Base-by-base conservation (phyloP, 2,113 vertebrate genomes). In the Myrmecophaga tridactyla region DNA sequence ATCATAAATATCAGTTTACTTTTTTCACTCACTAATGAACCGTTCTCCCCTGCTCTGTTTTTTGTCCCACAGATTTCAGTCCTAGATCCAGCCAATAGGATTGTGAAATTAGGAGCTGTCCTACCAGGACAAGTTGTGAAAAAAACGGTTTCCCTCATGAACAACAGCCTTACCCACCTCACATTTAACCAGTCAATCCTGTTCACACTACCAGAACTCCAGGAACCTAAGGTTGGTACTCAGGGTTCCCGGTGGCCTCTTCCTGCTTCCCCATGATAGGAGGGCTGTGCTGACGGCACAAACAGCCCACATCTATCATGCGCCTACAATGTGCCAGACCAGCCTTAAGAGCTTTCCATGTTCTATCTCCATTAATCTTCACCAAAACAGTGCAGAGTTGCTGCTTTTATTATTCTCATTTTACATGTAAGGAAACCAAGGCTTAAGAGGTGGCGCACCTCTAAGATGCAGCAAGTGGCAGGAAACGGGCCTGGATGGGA, bases 51-150 rank as follows among this genome's bases (percentile, higher is more conserved):
- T 80, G 1, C 27, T 73, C 25, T 86, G 83, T 70, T 84, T 36
- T 39, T 83, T 12, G 1, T 31, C 53, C 65, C 25, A 15, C 95
- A 99, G 99, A 94, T 99, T 96, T 97, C 98, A 1, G 97, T 99
- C 34, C 96, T 98, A 29, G 98, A 99, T 48, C 98, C 98, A 1
- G 97, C 90, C 86, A 98, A 98, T 20, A 99, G 96, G 95, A 97
- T 98, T 39, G 92, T 99, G 88, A 98, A 99, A 76, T 98, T 99
- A n/a, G 99, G 99, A 93, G 98, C 98, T 48, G 70, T 99, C 72
- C 97, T 97, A 53, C 53, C 98, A 0, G 99, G 98, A 18, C 98
- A 99, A 86, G 98, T 81, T 0, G 97, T 98, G 94, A 99, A 96
- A 83, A 99, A 98, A 82, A 93, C 95, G 0, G 96, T 99, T 58